Percentiles rank a stretch among this genome's conserved stretches.
phyloP scores from a whole-genome alignment of 2,113 vertebrate genomes.

The Odontesthes bonariensis region DNA sequence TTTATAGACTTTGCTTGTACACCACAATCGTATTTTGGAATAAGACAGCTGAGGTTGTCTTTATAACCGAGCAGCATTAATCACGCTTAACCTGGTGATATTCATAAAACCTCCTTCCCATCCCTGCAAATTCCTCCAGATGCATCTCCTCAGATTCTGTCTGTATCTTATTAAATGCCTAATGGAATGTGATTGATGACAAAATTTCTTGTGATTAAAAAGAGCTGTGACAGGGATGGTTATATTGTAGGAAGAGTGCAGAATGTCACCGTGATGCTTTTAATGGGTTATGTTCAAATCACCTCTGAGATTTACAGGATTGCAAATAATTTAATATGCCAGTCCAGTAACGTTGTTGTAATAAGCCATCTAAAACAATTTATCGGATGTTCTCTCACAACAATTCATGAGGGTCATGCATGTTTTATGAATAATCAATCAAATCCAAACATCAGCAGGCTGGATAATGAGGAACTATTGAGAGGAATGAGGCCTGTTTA shows the following conservation, averaged over 20 bases:
- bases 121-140: constrained; percentile 46
- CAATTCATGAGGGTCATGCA: constrained; percentile 81
- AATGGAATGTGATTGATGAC: constrained; percentile 79
- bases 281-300: constrained; percentile 78
- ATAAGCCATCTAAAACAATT: constrained; percentile 86
- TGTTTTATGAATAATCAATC: constrained; percentile 84
- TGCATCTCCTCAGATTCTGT: constrained; percentile 59
- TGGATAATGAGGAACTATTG: constrained; percentile 71
- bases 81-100: constrained; percentile 54
- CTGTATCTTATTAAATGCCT: constrained; percentile 69
- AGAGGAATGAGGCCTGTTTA: constrained; percentile 58
- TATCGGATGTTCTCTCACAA: constrained; percentile 81
- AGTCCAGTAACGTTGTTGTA: constrained; percentile 79
- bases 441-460: constrained; percentile 73
- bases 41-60: constrained; percentile 29
- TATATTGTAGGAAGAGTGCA: constrained; percentile 59
- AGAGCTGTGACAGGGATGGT: constrained; percentile 63
- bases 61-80: constrained; percentile 48
- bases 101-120: constrained; percentile 52
- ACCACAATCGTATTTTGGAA: constrained; percentile 26
- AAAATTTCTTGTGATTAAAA: constrained; percentile 69
- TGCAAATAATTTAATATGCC: constrained; percentile 80
- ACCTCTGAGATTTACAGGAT: constrained; percentile 75
- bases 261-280: constrained; percentile 69
- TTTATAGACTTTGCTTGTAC: constrained; percentile 27